phyloP scores from a whole-genome alignment of 2,888 invertebrate species.

The Micropterix aruncella region DNA sequence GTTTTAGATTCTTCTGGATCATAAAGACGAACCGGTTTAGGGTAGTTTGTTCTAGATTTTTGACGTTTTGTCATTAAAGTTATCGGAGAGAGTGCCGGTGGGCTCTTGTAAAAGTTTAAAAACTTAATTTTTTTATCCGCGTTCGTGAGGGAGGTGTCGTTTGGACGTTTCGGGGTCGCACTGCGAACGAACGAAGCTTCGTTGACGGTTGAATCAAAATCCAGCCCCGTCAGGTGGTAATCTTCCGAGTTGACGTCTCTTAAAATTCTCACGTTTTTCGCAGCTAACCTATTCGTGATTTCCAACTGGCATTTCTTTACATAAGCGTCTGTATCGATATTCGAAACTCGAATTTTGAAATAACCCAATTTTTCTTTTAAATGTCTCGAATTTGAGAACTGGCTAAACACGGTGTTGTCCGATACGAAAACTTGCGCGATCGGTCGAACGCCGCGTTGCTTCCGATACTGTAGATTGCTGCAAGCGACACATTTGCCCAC shows the following conservation, averaged over 20 bases:
- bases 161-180: conserved; percentile 12
- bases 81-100: conserved; percentile 38
- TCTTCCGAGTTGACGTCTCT: conserved; percentile 14
- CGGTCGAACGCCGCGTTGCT: conserved; percentile 19
- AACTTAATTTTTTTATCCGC: conserved; percentile 26
- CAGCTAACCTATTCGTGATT: not conserved
- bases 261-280: conserved; percentile 3
- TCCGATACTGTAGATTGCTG: conserved; percentile 48
- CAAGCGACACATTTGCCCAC: conserved; percentile 41
- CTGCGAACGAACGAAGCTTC: conserved; percentile 20
- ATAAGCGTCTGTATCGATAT: conserved; percentile 2
- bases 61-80: conserved; percentile 15
- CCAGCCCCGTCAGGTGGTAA: conserved; percentile 26
- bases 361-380: conserved; percentile 30
- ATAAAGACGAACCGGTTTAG: not conserved
- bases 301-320: conserved; percentile 4
- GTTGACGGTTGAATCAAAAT: conserved; percentile 26
- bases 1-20: not conserved
- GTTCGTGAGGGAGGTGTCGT: conserved; percentile 8
- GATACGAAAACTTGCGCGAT: conserved; percentile 46
- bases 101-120: conserved; percentile 37
- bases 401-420: conserved; percentile 45
- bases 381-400: conserved; percentile 39
- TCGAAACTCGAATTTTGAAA: conserved; percentile 22
- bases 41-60: not conserved